These are phyloP conservation scores for Gonatopus flavifemur DNA, from an alignment of 1,140 invertebrate genomes.

Conservation along the genomic window DNA sequence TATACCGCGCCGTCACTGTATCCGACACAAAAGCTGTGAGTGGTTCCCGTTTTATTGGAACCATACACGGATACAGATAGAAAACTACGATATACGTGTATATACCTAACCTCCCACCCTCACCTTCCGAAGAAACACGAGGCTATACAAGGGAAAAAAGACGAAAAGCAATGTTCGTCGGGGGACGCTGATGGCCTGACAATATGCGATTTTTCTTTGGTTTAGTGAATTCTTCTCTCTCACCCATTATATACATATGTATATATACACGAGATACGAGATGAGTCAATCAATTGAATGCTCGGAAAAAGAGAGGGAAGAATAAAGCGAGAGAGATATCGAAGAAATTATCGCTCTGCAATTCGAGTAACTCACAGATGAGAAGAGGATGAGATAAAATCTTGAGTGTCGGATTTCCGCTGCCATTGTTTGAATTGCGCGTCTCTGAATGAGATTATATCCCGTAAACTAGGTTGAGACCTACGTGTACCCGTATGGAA, in stretches of 20 bases:
- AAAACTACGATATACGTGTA: constrained; percentile 31
- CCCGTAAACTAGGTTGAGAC: no score
- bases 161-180: constrained; percentile 12
- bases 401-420: no score
- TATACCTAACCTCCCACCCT: neutral
- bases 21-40: constrained; percentile 57
- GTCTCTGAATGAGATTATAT: no score
- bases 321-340: no score
- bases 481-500: no score
- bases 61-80: constrained; percentile 53
- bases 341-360: no score
- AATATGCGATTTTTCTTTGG: constrained; percentile 45
- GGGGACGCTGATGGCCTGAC: constrained; percentile 42
- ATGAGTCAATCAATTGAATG: constrained; percentile 17
- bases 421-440: no score
- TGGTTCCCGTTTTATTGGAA: constrained; percentile 60
- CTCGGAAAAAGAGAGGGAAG: neutral
- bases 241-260: constrained; percentile 14
- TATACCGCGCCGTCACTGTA: constrained; percentile 43
- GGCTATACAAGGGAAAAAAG: constrained; percentile 16
- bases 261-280: constrained; percentile 1
- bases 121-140: constrained; percentile 21
- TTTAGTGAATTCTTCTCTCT: constrained; percentile 38
- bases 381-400: no score
- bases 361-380: no score